Evolutionary conservation across 2,797 vertebrate genomes (phyloP).

Genomic region (Silurus aristotelis): DNA sequence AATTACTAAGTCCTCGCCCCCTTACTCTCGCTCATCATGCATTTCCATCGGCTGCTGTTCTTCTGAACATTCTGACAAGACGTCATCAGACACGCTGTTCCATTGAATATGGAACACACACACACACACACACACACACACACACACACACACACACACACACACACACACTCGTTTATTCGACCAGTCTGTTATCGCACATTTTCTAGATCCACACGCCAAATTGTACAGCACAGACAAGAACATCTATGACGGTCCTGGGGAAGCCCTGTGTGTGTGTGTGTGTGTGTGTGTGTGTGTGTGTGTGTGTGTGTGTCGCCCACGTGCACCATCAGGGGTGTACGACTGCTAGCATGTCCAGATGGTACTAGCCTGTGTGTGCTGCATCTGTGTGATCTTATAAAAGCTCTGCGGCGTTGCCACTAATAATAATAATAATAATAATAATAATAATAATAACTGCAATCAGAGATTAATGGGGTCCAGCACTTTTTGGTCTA

Average conservation of each 20-base stretch:
- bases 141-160: background rate
- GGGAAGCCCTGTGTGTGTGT: constrained; percentile 26
- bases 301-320: constrained; percentile 17
- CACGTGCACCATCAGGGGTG: constrained; percentile 33
- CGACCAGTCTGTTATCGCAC: constrained; percentile 24
- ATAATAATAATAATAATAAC: background rate
- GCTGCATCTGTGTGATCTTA: background rate
- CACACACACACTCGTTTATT: background rate
- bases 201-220: background rate
- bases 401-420: background rate
- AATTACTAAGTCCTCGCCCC: background rate
- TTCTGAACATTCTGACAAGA: constrained; percentile 13
- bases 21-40: constrained; percentile 9
- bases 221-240: background rate
- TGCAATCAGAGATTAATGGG: background rate
- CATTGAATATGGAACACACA: constrained; percentile 1
- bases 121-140: background rate
- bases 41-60: constrained; percentile 24
- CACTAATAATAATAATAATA: background rate
- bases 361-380: constrained; percentile 28
- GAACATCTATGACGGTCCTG: background rate
- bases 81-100: constrained; percentile 12
- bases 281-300: constrained; percentile 5
- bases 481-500: background rate
- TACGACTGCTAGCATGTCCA: constrained; percentile 35